Conservation (phyloP, 2,888 invertebrate species). For the Drosophila antonietae region DNA sequence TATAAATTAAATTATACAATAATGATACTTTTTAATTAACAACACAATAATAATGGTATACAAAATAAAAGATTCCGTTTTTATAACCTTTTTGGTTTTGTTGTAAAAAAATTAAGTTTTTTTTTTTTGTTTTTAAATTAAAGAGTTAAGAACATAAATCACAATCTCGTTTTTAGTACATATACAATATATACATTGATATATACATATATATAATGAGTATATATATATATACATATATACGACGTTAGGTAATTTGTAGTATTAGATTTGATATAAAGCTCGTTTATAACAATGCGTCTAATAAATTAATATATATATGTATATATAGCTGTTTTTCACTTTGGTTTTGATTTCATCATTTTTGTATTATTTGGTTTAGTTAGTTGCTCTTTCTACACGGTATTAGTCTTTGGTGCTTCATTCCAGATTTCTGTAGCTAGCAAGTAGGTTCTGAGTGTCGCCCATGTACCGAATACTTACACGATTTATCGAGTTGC, state of each 20-base stretch:
- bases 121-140: constrained; percentile 31
- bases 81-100: constrained; percentile 17
- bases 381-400: constrained; percentile 62
- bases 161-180: constrained; percentile 52
- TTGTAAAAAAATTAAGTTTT: constrained; percentile 46
- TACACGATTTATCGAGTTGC: constrained; percentile 85
- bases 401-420: constrained; percentile 69
- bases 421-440: constrained; percentile 85
- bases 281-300: constrained; percentile 49
- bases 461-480: constrained; percentile 85
- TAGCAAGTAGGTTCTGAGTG: constrained; percentile 84
- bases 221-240: constrained; percentile 11
- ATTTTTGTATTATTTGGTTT: constrained; percentile 37
- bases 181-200: constrained; percentile 43
- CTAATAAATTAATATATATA: constrained; percentile 5
- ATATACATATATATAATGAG: constrained; percentile 24
- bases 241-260: constrained; percentile 23
- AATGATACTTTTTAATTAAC: constrained; percentile 40
- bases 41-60: constrained; percentile 41
- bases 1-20: constrained; percentile 34
- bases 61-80: constrained; percentile 38
- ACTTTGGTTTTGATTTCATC: constrained; percentile 36
- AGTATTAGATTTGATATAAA: constrained; percentile 24
- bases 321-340: constrained; percentile 15
- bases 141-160: constrained; percentile 47